These are phyloP conservation scores for Athripsodes cinereus DNA, from an alignment of 2,888 invertebrate genomes.

Conservation along the genomic window DNA sequence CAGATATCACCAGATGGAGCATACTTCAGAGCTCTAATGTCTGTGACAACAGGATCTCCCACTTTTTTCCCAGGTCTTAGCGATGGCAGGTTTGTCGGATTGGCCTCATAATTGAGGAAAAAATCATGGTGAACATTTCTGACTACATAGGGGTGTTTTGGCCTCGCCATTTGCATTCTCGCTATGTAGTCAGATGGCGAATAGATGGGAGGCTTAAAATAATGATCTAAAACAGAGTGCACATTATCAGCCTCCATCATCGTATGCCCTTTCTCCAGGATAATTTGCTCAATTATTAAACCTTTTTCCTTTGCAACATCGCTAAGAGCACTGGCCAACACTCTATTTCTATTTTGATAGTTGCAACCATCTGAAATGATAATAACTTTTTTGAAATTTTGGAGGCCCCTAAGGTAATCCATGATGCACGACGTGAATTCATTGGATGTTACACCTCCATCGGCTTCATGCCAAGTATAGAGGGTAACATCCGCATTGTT, in stretches of 20 bases:
- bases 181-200: too few species aligned
- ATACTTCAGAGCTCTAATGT: slow-evolving; percentile 2
- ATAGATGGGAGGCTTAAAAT: background rate
- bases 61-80: slow-evolving; percentile 1
- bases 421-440: slow-evolving; percentile 26
- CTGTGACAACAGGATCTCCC: too few species aligned
- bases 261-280: slow-evolving; percentile 6
- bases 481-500: slow-evolving; percentile 10
- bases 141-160: too few species aligned
- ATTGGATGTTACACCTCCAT: slow-evolving; percentile 24
- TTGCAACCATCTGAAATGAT: too few species aligned
- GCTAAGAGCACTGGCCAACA: slow-evolving; percentile 10
- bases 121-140: background rate
- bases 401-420: too few species aligned
- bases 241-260: slow-evolving; percentile 8
- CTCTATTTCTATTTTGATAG: too few species aligned
- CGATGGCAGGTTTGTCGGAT: background rate
- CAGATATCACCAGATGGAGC: slow-evolving; percentile 3
- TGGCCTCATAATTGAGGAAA: background rate
- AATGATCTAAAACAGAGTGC: too few species aligned
- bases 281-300: background rate
- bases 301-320: background rate
- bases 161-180: too few species aligned
- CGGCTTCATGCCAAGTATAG: slow-evolving; percentile 23
- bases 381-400: slow-evolving; percentile 17